Conservation (phyloP, 2,113 vertebrate genomes). For the Clarias gariepinus region DNA sequence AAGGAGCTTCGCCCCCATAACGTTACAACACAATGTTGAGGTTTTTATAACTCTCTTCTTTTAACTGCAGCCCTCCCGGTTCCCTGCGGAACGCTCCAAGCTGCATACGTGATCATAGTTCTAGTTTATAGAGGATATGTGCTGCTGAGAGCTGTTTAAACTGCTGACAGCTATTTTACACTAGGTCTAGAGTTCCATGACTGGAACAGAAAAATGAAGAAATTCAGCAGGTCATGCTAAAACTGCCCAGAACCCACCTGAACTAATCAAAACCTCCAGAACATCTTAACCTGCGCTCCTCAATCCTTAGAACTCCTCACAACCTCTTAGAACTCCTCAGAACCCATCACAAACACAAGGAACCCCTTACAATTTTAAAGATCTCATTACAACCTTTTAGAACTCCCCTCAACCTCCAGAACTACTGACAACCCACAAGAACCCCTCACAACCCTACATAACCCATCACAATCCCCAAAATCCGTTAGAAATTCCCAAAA, state of each 20-base stretch:
- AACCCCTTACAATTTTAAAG: too few species aligned
- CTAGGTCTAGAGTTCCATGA: neutral
- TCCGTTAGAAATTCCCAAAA: accelerated
- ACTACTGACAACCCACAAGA: neutral
- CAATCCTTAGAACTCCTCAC: too few species aligned
- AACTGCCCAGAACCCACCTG: neutral
- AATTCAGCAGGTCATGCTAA: neutral
- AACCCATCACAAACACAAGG: too few species aligned
- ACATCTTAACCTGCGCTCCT: neutral
- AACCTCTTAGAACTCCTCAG: too few species aligned
- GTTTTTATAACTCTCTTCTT: slow-evolving; percentile 4
- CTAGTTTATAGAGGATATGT: neutral
- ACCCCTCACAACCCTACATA: neutral
- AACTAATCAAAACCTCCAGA: neutral
- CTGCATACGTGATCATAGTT: slow-evolving; percentile 20
- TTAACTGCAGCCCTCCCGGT: neutral
- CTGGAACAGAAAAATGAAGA: neutral
- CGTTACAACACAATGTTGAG: neutral
- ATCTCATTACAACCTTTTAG: too few species aligned
- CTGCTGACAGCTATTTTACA: neutral
- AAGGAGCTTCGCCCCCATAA: neutral
- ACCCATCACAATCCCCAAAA: too few species aligned
- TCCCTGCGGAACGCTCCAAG: neutral
- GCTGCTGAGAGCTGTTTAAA: neutral
- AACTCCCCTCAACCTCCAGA: too few species aligned